Base-by-base conservation (phyloP, 2,797 vertebrate genomes). In the Amphiprion clarkii region DNA sequence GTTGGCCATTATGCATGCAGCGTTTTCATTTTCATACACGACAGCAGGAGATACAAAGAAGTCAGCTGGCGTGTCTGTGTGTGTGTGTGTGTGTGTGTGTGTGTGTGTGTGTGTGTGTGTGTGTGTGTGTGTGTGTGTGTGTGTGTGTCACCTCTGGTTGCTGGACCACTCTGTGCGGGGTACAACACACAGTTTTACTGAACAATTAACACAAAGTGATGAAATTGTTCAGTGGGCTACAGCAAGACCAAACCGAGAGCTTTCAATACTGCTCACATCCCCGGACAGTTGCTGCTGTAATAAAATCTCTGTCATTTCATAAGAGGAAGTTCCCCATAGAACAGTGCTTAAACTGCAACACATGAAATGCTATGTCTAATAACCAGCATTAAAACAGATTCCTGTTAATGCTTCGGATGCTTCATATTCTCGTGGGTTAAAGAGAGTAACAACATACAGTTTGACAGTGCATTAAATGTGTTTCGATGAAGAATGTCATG, bases 1-100 rank as follows among this genome's bases (percentile, higher is more conserved):
- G 79, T 81, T 85, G 71, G 2, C 55, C 74, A 89, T 86, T 88
- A 84, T 84, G 63, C 55, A 77, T 77, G 33, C 82, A 74, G 84
- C 39, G 42, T 83, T 88, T 90, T 77, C 74, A 82, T 83, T 85
- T 88, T 60, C 62, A 83, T 62, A 65, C 72, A 71, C 69, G 19
- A 71, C 76, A 84, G 80, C 58, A 72, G 84, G 59, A 79, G 74
- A 82, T 55, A 81, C 39, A 67, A 82, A 76, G 76, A 74, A 81
- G 78, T 80, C 72, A 70, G 71, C 66, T 70, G 44, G 16, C 78
- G 72, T 71, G 62, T 49, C 46, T 11, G 62, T 69, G 72, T 71
- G 62, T 49, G 49, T 40, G 65, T 11, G 62, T 69, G 72, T 71
- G 62, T 46, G 49, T 40, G 65, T 11, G 62, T 69, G 72, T 71